Evolutionary conservation across 2,797 vertebrate genomes (phyloP).

Genomic region (Acanthis flammea): DNA sequence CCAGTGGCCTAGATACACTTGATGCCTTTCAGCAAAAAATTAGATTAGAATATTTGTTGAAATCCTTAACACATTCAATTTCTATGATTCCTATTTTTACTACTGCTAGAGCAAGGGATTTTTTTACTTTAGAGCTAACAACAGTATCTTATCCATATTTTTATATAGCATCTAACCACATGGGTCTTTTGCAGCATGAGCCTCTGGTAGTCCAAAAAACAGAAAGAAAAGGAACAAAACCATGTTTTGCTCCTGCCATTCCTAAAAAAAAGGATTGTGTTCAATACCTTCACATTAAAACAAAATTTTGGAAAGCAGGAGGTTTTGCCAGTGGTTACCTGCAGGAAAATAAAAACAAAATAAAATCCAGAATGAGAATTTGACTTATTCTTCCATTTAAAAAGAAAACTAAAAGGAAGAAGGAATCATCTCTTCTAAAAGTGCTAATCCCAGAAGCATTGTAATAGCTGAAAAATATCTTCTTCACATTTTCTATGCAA

Average conservation of each 20-base stretch:
- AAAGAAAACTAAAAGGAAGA: conserved; percentile 22
- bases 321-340: not conserved
- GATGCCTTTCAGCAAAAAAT: not conserved
- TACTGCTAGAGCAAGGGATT: not conserved
- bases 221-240: not conserved
- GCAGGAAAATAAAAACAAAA: not conserved
- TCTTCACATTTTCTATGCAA: conserved; percentile 43
- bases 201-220: not conserved
- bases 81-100: not conserved
- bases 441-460: conserved; percentile 20
- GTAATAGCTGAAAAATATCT: conserved; percentile 48
- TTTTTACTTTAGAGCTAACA: not conserved
- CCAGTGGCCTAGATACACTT: not conserved
- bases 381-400: not conserved
- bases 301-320: not conserved
- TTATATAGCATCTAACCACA: not conserved
- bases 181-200: not conserved
- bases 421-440: not conserved
- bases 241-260: not conserved
- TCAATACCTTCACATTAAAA: not conserved
- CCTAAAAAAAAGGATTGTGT: not conserved
- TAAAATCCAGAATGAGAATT: not conserved
- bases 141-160: not conserved
- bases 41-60: not conserved
- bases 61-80: not conserved